Evolutionary conservation across 2,113 vertebrate genomes (phyloP).

Genomic region (Epinephelus lanceolatus): DNA sequence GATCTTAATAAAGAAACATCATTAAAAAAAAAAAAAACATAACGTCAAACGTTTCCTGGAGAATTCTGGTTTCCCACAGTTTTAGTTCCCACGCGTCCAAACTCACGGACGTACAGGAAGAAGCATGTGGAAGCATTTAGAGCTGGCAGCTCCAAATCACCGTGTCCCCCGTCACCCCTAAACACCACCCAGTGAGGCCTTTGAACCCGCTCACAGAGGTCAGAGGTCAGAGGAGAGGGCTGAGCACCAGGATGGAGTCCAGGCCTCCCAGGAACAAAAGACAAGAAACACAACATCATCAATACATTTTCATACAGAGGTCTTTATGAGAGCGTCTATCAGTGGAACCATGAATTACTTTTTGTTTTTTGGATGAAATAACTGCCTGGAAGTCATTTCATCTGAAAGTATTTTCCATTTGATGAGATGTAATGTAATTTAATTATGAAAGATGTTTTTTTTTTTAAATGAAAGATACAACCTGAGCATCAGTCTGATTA

Average conservation of each 20-base stretch:
- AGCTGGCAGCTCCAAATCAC: constrained; percentile 56
- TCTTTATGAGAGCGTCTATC: background rate
- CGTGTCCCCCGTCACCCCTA: constrained; percentile 58
- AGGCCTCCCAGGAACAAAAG: constrained; percentile 38
- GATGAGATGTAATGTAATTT: background rate
- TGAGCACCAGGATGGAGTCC: constrained; percentile 50
- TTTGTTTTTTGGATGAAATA: no score
- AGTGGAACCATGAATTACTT: background rate
- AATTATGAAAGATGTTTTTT: background rate
- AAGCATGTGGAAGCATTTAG: constrained; percentile 82
- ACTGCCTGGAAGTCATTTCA: background rate
- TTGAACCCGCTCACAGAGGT: constrained; percentile 67
- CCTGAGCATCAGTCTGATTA: background rate
- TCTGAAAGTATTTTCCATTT: background rate
- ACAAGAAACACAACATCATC: background rate
- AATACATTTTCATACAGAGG: background rate
- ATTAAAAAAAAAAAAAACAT: no score
- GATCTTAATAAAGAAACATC: background rate
- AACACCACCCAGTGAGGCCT: constrained; percentile 63
- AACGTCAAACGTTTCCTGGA: background rate
- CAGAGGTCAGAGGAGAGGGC: constrained; percentile 68
- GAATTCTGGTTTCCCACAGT: constrained; percentile 33
- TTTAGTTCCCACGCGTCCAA: constrained; percentile 18
- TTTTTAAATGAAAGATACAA: background rate
- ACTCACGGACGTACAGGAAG: constrained; percentile 14